Conservation (phyloP, 2,113 vertebrate species). For the Garra rufa region DNA sequence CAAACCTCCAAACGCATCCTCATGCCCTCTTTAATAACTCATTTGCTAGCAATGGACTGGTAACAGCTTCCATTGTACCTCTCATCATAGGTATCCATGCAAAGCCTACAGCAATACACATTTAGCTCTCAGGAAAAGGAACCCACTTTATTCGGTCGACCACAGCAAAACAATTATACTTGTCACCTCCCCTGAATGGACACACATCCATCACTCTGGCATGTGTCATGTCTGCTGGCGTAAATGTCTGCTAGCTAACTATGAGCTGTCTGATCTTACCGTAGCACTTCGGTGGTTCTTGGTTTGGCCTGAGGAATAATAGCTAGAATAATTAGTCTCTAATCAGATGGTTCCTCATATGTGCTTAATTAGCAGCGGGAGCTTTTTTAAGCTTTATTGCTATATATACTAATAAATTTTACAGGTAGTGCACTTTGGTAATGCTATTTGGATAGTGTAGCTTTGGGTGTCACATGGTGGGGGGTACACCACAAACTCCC, state of each 20-base stretch:
- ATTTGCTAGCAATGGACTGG: conserved; percentile 8
- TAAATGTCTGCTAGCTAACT: conserved; percentile 26
- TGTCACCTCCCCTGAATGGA: conserved; percentile 79
- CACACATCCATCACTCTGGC: conserved; percentile 71
- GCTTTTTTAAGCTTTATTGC: conserved; percentile 13
- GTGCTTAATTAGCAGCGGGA: conserved; percentile 5
- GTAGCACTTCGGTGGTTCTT: neutral
- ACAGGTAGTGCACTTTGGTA: conserved; percentile 22
- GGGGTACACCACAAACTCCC: conserved; percentile 56
- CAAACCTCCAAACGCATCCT: conserved; percentile 1
- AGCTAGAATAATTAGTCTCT: conserved; percentile 25
- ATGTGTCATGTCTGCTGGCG: conserved; percentile 40
- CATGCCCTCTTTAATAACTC: conserved; percentile 5
- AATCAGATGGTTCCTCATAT: neutral
- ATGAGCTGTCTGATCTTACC: conserved; percentile 19
- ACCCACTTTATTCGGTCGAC: conserved; percentile 82
- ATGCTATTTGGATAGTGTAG: neutral
- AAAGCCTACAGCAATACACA: conserved; percentile 83
- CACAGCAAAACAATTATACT: conserved; percentile 84
- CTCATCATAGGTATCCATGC: conserved; percentile 78
- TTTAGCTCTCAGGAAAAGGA: conserved; percentile 76
- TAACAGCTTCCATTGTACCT: conserved; percentile 34
- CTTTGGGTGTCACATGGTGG: conserved; percentile 38
- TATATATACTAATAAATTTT: conserved; percentile 32
- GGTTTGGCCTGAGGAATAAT: neutral